phyloP scores from a whole-genome alignment of 2,888 invertebrate species.

The Tetropium fuscum region DNA sequence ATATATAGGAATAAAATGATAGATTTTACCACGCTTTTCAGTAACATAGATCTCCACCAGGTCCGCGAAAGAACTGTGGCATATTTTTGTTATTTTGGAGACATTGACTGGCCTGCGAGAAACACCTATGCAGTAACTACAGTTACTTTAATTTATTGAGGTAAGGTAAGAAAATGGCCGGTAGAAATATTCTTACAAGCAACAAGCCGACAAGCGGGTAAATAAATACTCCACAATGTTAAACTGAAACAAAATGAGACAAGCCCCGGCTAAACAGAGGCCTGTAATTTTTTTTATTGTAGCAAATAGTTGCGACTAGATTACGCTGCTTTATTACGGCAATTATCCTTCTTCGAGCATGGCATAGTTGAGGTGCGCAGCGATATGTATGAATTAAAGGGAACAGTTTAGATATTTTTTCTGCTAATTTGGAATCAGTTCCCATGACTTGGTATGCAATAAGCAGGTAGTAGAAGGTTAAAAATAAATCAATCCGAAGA shows the following conservation, averaged over 20 bases:
- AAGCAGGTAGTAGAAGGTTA: conserved; percentile 44
- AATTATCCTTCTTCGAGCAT: conserved; percentile 4
- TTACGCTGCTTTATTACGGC: conserved; percentile 2
- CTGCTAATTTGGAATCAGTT: conserved; percentile 52
- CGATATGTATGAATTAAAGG: conserved; percentile 38
- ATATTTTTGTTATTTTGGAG: too few relatives aligned
- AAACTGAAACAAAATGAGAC: conserved; percentile 1
- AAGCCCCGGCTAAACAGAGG: neutral
- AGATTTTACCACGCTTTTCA: too few relatives aligned
- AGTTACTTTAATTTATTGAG: too few relatives aligned
- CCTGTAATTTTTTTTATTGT: neutral
- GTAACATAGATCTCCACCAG: too few relatives aligned
- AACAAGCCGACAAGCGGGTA: too few relatives aligned
- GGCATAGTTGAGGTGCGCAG: conserved; percentile 25
- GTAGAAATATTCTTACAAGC: too few relatives aligned
- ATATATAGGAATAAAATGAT: too few relatives aligned
- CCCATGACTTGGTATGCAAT: conserved; percentile 55
- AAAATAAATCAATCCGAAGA: conserved; percentile 51
- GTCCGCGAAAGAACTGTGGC: too few relatives aligned
- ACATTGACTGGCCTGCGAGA: too few relatives aligned
- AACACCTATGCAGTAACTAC: too few relatives aligned
- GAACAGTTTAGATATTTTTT: conserved; percentile 37
- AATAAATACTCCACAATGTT: too few relatives aligned
- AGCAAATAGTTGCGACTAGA: neutral
- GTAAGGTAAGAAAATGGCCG: too few relatives aligned